Evolutionary conservation across 2,888 invertebrate genomes (phyloP).

Genomic region (Crossocerus cetratus): DNA sequence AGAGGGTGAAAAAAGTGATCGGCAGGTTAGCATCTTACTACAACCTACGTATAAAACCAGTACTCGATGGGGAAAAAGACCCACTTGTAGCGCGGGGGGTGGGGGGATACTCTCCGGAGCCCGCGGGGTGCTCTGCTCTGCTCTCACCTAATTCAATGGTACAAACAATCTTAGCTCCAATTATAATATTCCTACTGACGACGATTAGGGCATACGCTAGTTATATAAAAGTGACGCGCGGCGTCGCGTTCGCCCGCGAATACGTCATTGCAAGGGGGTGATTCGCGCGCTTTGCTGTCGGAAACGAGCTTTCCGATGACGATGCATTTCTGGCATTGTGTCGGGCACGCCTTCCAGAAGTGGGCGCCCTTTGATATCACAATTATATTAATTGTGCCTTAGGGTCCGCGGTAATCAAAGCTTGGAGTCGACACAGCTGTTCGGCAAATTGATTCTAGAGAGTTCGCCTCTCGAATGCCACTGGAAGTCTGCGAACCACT

Average conservation of each 20-base stretch:
- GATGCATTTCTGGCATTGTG: conserved; percentile 38
- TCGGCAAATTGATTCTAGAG: too few relatives aligned
- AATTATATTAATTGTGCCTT: conserved; percentile 51
- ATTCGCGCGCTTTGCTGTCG: conserved; percentile 24
- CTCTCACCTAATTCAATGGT: conserved; percentile 74
- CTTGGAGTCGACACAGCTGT: conserved; percentile 22
- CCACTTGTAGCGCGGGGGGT: conserved; percentile 55
- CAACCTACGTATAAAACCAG: conserved; percentile 37
- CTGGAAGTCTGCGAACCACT: too few relatives aligned
- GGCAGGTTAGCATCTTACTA: conserved; percentile 43
- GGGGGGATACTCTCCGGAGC: too few relatives aligned
- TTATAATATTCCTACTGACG: conserved; percentile 73
- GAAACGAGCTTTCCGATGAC: conserved; percentile 29
- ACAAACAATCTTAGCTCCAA: conserved; percentile 75
- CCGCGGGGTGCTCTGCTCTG: too few relatives aligned
- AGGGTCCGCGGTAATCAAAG: conserved; percentile 31
- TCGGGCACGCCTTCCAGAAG: conserved; percentile 49
- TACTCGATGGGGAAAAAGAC: conserved; percentile 17
- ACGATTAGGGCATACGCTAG: conserved; percentile 62
- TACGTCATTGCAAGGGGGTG: conserved; percentile 63
- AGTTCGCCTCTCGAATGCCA: too few relatives aligned
- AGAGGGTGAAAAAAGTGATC: conserved; percentile 27
- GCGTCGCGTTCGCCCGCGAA: conserved; percentile 50
- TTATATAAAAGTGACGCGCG: conserved; percentile 49
- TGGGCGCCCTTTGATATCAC: conserved; percentile 35